These are phyloP conservation scores for Nipponia nippon DNA, from an alignment of 2,113 vertebrate species.

Conservation along the genomic window DNA sequence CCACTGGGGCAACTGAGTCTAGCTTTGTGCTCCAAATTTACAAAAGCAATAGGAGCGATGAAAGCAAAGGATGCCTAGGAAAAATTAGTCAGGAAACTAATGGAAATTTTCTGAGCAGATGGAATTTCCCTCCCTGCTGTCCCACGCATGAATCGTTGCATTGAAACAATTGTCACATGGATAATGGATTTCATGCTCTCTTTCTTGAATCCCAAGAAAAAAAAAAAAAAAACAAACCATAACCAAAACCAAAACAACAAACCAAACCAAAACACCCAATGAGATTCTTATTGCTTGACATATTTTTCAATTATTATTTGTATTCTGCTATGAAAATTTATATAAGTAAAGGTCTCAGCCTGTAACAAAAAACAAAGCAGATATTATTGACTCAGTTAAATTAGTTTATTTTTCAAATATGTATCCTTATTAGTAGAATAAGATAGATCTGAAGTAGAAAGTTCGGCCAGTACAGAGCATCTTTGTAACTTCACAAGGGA, in stretches of 20 bases:
- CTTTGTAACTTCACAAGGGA: neutral
- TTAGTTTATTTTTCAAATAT: neutral
- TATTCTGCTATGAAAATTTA: neutral
- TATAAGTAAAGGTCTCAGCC: neutral
- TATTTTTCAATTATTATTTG: neutral
- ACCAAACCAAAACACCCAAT: fast-evolving
- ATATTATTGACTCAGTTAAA: neutral
- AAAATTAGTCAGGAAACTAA: neutral
- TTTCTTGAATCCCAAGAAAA: neutral
- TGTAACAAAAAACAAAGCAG: neutral
- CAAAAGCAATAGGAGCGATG: neutral
- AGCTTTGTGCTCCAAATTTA: neutral
- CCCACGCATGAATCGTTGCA: neutral
- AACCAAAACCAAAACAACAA: neutral
- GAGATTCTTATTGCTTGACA: neutral
- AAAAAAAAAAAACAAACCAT: neutral
- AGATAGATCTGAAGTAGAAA: neutral
- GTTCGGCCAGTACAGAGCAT: neutral
- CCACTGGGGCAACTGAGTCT: neutral
- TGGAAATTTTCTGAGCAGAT: neutral
- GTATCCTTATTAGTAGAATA: neutral
- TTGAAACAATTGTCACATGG: neutral
- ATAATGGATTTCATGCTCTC: neutral
- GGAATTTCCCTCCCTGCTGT: neutral
- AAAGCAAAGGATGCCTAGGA: neutral